Evolutionary conservation across 2,113 vertebrate species (phyloP).

Genomic region (Turdus rufiventris): DNA sequence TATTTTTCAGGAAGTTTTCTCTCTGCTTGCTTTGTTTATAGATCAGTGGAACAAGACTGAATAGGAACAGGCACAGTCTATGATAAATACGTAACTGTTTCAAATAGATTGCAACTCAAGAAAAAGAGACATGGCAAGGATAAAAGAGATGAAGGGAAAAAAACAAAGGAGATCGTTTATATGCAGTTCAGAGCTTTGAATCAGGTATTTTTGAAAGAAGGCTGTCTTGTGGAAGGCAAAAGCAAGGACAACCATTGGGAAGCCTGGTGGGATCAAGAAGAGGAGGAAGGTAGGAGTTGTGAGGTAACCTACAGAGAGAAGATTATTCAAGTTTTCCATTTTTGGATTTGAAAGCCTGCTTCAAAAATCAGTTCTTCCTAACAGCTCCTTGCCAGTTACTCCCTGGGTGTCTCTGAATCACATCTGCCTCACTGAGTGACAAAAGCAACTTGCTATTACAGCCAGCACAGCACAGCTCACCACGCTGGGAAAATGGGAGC

Average conservation of each 20-base stretch:
- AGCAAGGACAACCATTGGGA: background rate
- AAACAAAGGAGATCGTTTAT: background rate
- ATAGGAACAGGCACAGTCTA: background rate
- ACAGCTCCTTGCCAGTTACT: background rate
- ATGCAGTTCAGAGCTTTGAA: background rate
- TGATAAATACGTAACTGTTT: background rate
- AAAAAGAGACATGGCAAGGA: background rate
- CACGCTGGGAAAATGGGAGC: background rate
- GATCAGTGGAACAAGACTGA: background rate
- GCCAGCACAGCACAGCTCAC: background rate
- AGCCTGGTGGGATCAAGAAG: background rate
- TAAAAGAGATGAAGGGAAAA: background rate
- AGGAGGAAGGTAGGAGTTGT: background rate
- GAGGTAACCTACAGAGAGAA: background rate
- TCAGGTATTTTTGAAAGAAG: background rate
- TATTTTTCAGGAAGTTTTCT: background rate
- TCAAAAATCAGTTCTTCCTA: background rate
- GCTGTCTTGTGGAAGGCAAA: background rate
- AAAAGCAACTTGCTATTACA: conserved; percentile 18
- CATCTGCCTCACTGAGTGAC: conserved; percentile 41
- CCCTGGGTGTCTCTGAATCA: conserved; percentile 50
- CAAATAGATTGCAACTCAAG: background rate
- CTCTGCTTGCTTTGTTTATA: background rate
- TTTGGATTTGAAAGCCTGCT: conserved; percentile 10
- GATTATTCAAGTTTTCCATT: conserved; percentile 15